phyloP scores from a whole-genome alignment of 2,113 vertebrate genomes.

The Alethe castanea region DNA sequence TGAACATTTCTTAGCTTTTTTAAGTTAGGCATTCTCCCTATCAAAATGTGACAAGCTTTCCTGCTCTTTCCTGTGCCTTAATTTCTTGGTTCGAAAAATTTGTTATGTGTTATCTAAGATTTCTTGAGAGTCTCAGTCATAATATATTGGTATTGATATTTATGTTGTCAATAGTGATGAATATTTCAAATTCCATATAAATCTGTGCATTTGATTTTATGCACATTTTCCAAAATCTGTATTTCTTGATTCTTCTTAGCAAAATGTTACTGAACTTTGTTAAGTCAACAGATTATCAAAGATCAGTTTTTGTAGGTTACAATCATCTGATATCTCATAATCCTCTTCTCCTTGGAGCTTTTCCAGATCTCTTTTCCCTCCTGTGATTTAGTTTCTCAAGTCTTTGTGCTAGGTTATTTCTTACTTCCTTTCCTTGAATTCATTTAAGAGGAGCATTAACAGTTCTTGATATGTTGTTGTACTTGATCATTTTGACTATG shows the following conservation, averaged over 20 bases:
- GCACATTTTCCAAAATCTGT: not conserved
- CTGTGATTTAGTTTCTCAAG: not conserved
- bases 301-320: not conserved
- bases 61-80: not conserved
- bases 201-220: not conserved
- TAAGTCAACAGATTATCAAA: not conserved
- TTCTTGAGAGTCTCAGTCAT: not conserved
- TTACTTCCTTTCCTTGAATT: not conserved
- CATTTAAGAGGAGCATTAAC: not conserved
- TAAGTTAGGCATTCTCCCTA: not conserved
- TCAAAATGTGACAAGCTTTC: not conserved
- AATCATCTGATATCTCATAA: not conserved
- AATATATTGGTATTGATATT: not conserved
- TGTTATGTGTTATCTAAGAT: not conserved
- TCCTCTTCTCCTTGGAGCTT: not conserved
- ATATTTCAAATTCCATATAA: not conserved
- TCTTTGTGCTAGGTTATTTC: not conserved
- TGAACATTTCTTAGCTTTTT: not conserved
- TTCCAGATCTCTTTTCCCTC: not conserved
- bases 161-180: not conserved
- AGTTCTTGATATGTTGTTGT: not conserved
- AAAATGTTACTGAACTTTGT: not conserved
- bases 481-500: not conserved
- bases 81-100: not conserved
- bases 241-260: not conserved